These are phyloP conservation scores for Temnopleurus reevesii DNA, from an alignment of 53 echinoderm and acorn worm species.

Conservation along the genomic window DNA sequence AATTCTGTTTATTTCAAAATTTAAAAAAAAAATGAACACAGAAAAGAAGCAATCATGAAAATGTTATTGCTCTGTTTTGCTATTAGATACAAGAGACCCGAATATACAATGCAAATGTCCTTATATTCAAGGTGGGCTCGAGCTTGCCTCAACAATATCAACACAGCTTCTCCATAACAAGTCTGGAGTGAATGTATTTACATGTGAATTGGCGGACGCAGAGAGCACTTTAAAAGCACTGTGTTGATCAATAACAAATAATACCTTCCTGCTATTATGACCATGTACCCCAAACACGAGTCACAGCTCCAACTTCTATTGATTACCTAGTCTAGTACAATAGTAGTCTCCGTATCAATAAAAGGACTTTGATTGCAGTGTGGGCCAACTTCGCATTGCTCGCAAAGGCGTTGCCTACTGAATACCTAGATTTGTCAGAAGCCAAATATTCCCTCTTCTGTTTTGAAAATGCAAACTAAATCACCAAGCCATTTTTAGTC, in stretches of 20 bases:
- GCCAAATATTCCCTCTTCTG: background rate
- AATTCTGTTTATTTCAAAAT: background rate
- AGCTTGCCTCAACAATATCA: background rate
- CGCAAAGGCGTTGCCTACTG: slow-evolving; percentile 8
- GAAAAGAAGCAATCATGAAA: background rate
- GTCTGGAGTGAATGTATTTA: background rate
- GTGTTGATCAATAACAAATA: slow-evolving; percentile 9
- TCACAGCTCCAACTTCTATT: slow-evolving; percentile 6
- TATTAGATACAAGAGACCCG: background rate
- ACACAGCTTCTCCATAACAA: background rate
- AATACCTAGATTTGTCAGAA: slow-evolving; percentile 2
- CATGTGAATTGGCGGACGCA: background rate
- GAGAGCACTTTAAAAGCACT: background rate
- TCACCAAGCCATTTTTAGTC: background rate
- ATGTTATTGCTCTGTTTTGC: background rate
- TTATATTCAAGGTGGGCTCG: background rate
- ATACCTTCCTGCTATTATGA: background rate
- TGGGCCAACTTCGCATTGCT: background rate
- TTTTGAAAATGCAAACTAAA: slow-evolving; percentile 11
- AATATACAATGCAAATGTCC: background rate
- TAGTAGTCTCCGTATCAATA: background rate
- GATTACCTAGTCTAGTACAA: background rate
- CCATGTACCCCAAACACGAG: background rate
- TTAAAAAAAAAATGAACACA: background rate
- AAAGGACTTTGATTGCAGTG: background rate